Evolutionary conservation across 2,888 invertebrate genomes (phyloP).

Genomic region (Acanthococcus lagerstroemiae): DNA sequence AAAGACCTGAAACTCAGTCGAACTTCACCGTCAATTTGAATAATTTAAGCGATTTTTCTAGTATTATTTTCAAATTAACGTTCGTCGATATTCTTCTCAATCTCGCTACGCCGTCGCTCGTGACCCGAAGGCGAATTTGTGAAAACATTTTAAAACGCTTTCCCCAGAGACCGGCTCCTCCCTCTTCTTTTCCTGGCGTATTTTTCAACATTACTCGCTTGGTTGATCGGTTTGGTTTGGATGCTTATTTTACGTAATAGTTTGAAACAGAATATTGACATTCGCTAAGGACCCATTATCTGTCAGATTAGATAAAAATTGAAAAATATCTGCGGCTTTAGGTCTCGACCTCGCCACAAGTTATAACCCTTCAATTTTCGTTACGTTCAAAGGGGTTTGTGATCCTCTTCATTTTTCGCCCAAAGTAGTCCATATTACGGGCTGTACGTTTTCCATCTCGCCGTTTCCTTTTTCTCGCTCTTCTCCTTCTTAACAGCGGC

Average conservation of each 20-base stretch:
- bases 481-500: neutral
- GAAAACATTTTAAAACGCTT: constrained; percentile 23
- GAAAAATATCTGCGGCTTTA: constrained; percentile 37
- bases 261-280: constrained; percentile 32
- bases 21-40: too few relatives aligned
- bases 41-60: too few relatives aligned
- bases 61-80: too few relatives aligned
- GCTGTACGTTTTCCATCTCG: neutral
- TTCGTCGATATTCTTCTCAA: too few relatives aligned
- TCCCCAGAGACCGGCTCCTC: constrained; percentile 2
- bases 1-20: too few relatives aligned
- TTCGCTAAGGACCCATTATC: constrained; percentile 36
- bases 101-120: too few relatives aligned
- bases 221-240: neutral
- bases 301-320: constrained; percentile 40
- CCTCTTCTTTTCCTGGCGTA: neutral
- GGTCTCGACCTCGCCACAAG: constrained; percentile 2
- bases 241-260: constrained; percentile 15
- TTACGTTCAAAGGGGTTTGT: neutral
- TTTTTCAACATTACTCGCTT: constrained; percentile 15
- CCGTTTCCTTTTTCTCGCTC: neutral
- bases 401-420: constrained; percentile 7
- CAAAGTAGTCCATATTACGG: neutral
- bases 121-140: neutral
- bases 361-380: constrained; percentile 16